A percentile compares a stretch with the other conserved stretches of the same genome.
phyloP scores from a whole-genome alignment of 2,113 vertebrate genomes.

The Columba janthina region DNA sequence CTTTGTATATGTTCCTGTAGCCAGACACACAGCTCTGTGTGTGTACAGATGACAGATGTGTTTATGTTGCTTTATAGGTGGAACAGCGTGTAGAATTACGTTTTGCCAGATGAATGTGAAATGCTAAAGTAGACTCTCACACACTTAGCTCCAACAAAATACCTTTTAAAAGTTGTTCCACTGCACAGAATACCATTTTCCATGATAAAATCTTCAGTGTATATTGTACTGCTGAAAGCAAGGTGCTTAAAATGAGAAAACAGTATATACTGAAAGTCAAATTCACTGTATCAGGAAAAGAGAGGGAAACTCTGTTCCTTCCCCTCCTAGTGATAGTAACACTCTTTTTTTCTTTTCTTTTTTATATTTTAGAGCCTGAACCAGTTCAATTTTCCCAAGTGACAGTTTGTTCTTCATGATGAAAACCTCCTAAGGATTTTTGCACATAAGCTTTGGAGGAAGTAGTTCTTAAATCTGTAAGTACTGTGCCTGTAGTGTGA shows the following conservation, averaged over 20 bases:
- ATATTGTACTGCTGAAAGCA: neutral
- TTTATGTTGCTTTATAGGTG: slow-evolving; percentile 5
- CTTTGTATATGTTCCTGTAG: neutral
- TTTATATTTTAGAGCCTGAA: neutral
- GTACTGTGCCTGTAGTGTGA: slow-evolving; percentile 27
- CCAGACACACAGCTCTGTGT: neutral
- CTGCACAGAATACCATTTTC: neutral
- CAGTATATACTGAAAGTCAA: neutral
- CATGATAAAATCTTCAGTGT: neutral
- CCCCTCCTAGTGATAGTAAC: neutral
- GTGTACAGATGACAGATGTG: neutral
- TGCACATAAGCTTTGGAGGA: slow-evolving; percentile 3
- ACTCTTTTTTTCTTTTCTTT: neutral
- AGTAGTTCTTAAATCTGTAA: neutral
- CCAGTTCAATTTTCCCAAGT: neutral
- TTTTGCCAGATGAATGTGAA: slow-evolving; percentile 10
- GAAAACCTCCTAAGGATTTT: neutral
- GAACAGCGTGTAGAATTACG: neutral
- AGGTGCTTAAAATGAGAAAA: slow-evolving; percentile 1
- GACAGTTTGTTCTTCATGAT: neutral
- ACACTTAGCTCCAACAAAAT: neutral
- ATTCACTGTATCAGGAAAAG: neutral
- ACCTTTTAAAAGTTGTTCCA: neutral
- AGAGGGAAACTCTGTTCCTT: neutral
- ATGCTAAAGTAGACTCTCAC: neutral